Conservation (phyloP, 2,888 invertebrate species). For the Asteroscopus sphinx region DNA sequence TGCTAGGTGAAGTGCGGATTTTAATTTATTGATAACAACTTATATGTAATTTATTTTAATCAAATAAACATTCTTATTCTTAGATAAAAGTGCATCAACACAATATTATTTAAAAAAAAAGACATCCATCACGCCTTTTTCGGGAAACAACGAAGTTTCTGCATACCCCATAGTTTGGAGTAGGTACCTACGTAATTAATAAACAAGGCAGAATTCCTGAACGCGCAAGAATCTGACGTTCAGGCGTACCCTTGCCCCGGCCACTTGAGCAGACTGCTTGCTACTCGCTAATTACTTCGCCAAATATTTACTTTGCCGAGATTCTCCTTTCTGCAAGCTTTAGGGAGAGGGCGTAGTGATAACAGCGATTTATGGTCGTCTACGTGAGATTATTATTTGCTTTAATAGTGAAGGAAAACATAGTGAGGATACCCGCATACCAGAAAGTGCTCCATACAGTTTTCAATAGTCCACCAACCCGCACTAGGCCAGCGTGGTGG, state of each 20-base stretch:
- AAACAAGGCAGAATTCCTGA: slow-evolving; percentile 48
- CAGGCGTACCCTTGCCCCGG: slow-evolving; percentile 30
- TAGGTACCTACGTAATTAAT: slow-evolving; percentile 58
- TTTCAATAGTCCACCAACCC: too few species aligned
- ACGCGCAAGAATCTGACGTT: slow-evolving; percentile 52
- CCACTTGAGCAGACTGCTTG: slow-evolving; percentile 51
- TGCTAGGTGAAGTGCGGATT: too few species aligned
- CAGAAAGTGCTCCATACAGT: too few species aligned
- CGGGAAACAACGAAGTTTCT: slow-evolving; percentile 19
- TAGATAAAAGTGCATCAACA: too few species aligned
- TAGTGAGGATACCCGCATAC: too few species aligned
- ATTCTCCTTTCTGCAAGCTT: slow-evolving; percentile 64
- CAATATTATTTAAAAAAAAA: too few species aligned
- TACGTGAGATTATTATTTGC: too few species aligned
- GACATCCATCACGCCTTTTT: slow-evolving; percentile 11
- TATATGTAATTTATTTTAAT: too few species aligned
- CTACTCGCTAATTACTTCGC: slow-evolving; percentile 80
- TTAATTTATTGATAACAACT: too few species aligned
- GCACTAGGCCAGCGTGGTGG: too few species aligned
- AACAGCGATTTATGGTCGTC: slow-evolving; percentile 5
- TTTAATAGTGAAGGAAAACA: too few species aligned
- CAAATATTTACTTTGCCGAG: slow-evolving; percentile 83
- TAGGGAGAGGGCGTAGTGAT: slow-evolving; percentile 3
- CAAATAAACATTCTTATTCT: too few species aligned
- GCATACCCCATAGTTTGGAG: slow-evolving; percentile 41